phyloP scores from a whole-genome alignment of 2,888 invertebrate genomes.

The Chrysodeixis includens region DNA sequence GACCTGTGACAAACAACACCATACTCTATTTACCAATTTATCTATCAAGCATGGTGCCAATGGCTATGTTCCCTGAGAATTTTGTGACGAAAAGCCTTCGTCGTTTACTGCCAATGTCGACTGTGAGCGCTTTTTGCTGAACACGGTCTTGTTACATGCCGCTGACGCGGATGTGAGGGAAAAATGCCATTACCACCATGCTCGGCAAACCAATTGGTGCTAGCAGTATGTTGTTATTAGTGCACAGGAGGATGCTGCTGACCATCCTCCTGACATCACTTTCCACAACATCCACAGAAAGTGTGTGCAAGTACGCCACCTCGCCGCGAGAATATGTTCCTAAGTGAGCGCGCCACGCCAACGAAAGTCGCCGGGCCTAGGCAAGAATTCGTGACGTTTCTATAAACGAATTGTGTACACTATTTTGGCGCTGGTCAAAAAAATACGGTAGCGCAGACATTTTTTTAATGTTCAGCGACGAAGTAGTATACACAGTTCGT shows the following conservation, averaged over 20 bases:
- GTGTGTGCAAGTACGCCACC: neutral
- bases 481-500: no score
- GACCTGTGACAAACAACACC: slow-evolving; percentile 54
- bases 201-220: slow-evolving; percentile 25
- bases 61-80: slow-evolving; percentile 48
- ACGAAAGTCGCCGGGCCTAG: no score
- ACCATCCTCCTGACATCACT: neutral
- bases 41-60: slow-evolving; percentile 55
- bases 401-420: no score
- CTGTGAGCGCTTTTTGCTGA: slow-evolving; percentile 51
- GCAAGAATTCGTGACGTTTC: no score
- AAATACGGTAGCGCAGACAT: no score
- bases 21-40: slow-evolving; percentile 56
- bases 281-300: slow-evolving; percentile 3
- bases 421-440: no score
- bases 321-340: neutral
- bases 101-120: slow-evolving; percentile 26
- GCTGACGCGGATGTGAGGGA: neutral
- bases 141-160: slow-evolving; percentile 22
- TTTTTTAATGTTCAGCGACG: no score
- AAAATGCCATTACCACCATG: slow-evolving; percentile 47
- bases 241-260: slow-evolving; percentile 16
- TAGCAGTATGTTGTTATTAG: slow-evolving; percentile 42
- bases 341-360: neutral
- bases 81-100: slow-evolving; percentile 18